phyloP scores from a whole-genome alignment of 2,888 invertebrate species.

The Augochlorella aurata region DNA sequence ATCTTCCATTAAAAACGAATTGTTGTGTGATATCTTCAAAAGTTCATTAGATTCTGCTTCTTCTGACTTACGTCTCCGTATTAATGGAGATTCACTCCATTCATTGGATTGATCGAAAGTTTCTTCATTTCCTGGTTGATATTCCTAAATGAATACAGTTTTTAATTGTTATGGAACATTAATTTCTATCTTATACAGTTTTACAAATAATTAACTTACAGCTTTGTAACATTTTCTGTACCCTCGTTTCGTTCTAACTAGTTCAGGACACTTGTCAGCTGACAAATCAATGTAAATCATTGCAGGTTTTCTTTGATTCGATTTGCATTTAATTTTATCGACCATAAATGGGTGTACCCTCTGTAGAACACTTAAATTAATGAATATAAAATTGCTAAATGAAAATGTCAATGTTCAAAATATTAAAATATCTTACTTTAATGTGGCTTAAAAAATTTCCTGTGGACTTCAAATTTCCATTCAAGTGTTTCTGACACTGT shows the following conservation, averaged over 20 bases:
- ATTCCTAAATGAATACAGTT: constrained; percentile 69
- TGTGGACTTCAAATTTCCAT: constrained; percentile 80
- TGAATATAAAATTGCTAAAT: constrained; percentile 26
- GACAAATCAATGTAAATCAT: constrained; percentile 78
- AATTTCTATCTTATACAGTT: neutral
- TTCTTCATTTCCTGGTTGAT: constrained; percentile 71
- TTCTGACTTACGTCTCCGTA: constrained; percentile 71
- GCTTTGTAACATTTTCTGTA: constrained; percentile 76
- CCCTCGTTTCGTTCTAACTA: constrained; percentile 74
- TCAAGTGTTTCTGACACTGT: constrained; percentile 79
- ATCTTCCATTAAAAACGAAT: constrained; percentile 75
- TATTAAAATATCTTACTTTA: constrained; percentile 70
- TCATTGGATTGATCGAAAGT: constrained; percentile 69
- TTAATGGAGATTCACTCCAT: constrained; percentile 72
- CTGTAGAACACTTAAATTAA: constrained; percentile 67
- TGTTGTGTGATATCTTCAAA: constrained; percentile 73
- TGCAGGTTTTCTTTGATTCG: constrained; percentile 80
- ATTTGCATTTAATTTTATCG: constrained; percentile 80
- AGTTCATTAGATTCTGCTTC: constrained; percentile 74
- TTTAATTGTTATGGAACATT: neutral
- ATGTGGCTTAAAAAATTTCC: constrained; percentile 81
- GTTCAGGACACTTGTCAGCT: constrained; percentile 75
- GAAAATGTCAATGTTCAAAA: neutral
- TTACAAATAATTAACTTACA: constrained; percentile 50
- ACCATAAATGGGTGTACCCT: constrained; percentile 79